Base-by-base conservation (phyloP, 37 sponge, comb jelly and placozoan genomes). In the Beroe ovata region DNA sequence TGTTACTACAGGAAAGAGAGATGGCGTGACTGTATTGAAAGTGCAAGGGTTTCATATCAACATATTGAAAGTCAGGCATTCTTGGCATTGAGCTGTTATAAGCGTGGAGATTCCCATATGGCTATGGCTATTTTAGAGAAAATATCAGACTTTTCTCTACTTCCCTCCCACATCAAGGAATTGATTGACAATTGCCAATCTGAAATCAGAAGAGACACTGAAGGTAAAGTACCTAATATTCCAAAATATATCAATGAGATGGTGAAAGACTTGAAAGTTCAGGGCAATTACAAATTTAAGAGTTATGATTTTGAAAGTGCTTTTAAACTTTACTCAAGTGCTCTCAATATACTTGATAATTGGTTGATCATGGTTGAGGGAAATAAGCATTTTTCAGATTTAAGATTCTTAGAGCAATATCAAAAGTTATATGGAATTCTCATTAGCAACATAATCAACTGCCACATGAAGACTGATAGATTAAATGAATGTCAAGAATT, bases 1-100 rank as follows among this genome's bases (percentile, higher is more conserved):
- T 66, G 69, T 66, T 30, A 66, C 36, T 66, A 32, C 16, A 29
- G 69, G 16, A 66, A 30, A 33, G 69, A 66, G 14, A 25, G 35
- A 4, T 66, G 69, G 69, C 29, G 69, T 34, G 69, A 66, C 34
- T 66, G 69, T 66, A 66, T 66, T 25, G 69, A 66, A 66, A 66
- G 69, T 66, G 69, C 69, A 26, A 26, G 34, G 2, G 33, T 18
- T 34, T 66, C 69, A 2, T 32, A 34, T 6, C 18, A 4, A 34
- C 3, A 34, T 66, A 18, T 18, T 32, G 69, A 66, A 34, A 66
- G 69, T 16, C 1, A 66, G 30, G 69, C 34, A 33, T 66, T 66
- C 25, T 32, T 66, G 25, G 69, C 69, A 2, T 30, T 66, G 8
- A 11, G 35, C 16, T 30, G 25, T 66, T 66, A 34, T 33, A 34